phyloP scores from a whole-genome alignment of 2,797 vertebrate species.

The Hybognathus amarus region DNA sequence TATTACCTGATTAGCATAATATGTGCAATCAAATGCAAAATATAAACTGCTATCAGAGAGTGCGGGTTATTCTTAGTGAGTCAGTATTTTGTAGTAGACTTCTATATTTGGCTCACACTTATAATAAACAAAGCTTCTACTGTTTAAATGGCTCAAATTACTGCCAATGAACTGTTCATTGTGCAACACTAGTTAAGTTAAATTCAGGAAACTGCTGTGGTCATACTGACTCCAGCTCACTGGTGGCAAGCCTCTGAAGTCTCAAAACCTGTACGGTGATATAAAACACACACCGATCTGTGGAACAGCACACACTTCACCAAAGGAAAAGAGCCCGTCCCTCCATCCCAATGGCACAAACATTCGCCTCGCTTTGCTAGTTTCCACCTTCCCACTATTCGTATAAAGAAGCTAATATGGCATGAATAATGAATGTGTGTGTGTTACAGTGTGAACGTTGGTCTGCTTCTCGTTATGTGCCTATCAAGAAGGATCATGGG shows the following conservation, averaged over 20 bases:
- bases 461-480: constrained; percentile 78
- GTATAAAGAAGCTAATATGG: constrained; percentile 79
- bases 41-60: not conserved
- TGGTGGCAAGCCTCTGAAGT: not conserved
- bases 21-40: not conserved
- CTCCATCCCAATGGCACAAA: constrained; percentile 51
- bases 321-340: not conserved
- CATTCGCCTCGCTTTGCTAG: constrained; percentile 58
- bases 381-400: constrained; percentile 43
- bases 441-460: constrained; percentile 75
- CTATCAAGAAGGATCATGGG: constrained; percentile 75
- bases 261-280: constrained; percentile 13
- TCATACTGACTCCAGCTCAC: not conserved
- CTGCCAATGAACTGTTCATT: constrained; percentile 38
- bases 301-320: not conserved
- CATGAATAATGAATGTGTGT: constrained; percentile 80
- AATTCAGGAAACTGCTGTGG: constrained; percentile 41
- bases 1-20: not conserved
- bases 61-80: not conserved
- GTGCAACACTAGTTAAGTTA: constrained; percentile 16
- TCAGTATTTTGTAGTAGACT: not conserved
- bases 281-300: constrained; percentile 10
- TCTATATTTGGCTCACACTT: not conserved
- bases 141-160: constrained; percentile 34
- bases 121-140: constrained; percentile 18